phyloP scores from a whole-genome alignment of 2,113 vertebrate genomes.

The Xiphias gladius region DNA sequence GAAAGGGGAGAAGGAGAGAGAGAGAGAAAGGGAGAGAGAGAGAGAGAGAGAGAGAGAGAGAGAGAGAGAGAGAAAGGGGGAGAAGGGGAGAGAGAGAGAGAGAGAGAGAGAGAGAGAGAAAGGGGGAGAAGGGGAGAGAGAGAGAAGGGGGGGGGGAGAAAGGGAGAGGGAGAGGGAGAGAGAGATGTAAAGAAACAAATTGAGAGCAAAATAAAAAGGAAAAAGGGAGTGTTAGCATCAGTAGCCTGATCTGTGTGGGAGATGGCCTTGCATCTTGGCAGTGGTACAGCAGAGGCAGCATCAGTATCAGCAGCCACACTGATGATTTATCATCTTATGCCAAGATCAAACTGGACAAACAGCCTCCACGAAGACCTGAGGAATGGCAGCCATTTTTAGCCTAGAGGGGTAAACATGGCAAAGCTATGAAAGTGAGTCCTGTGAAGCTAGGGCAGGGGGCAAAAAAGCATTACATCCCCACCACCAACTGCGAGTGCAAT shows the following conservation, averaged over 20 bases:
- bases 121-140: no score
- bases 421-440: slow-evolving; percentile 44
- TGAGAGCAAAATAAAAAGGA: slow-evolving; percentile 23
- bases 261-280: slow-evolving; percentile 62
- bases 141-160: not conserved
- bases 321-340: slow-evolving; percentile 72
- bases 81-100: no score
- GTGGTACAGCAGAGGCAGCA: slow-evolving; percentile 45
- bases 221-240: slow-evolving; percentile 26
- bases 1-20: no score
- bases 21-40: no score
- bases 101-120: no score
- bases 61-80: no score
- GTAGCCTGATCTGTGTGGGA: slow-evolving; percentile 56
- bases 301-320: slow-evolving; percentile 60
- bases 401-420: slow-evolving; percentile 64
- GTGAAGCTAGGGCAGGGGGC: slow-evolving; percentile 46
- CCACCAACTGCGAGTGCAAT: slow-evolving; percentile 69
- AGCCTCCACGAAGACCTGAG: slow-evolving; percentile 63
- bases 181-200: slow-evolving; percentile 34
- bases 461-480: slow-evolving; percentile 45
- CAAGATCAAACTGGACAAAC: slow-evolving; percentile 77
- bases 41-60: no score
- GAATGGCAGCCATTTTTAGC: slow-evolving; percentile 60
- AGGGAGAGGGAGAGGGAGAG: not conserved